These are phyloP conservation scores for Pseudolycoriella hygida DNA, from an alignment of 2,888 invertebrate genomes.

Conservation along the genomic window DNA sequence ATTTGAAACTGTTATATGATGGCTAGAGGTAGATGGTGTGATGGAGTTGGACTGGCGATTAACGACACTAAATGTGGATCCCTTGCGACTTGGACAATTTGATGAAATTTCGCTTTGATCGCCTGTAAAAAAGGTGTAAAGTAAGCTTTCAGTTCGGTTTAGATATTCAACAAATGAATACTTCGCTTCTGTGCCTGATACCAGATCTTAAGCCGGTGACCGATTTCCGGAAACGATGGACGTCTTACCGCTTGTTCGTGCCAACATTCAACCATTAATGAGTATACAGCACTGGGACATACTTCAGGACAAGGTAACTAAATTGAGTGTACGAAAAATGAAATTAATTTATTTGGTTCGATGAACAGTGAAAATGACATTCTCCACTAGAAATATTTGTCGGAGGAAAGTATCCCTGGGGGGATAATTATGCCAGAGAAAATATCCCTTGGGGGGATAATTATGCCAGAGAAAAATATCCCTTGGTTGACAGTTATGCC, in stretches of 20 bases:
- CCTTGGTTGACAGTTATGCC: no score
- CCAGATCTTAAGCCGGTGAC: constrained; percentile 64
- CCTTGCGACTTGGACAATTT: constrained; percentile 8
- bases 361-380: no score
- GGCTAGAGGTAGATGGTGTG: constrained; percentile 8
- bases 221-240: constrained; percentile 85
- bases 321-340: no score
- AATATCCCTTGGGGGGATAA: no score
- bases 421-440: no score
- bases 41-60: constrained; percentile 4
- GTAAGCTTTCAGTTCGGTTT: not conserved
- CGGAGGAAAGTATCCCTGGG: no score
- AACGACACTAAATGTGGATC: constrained; percentile 7
- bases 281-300: constrained; percentile 83
- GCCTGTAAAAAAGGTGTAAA: constrained; percentile 1
- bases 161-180: constrained; percentile 15
- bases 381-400: no score
- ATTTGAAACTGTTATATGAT: constrained; percentile 2
- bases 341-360: no score
- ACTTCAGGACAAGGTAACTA: constrained; percentile 83
- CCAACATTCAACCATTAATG: constrained; percentile 98
- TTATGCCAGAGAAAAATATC: no score
- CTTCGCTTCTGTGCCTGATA: constrained; percentile 30
- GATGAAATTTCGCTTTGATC: constrained; percentile 8
- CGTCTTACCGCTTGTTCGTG: constrained; percentile 80